phyloP scores from a whole-genome alignment of 1,140 invertebrate species.

The Tyrophagus putrescentiae region DNA sequence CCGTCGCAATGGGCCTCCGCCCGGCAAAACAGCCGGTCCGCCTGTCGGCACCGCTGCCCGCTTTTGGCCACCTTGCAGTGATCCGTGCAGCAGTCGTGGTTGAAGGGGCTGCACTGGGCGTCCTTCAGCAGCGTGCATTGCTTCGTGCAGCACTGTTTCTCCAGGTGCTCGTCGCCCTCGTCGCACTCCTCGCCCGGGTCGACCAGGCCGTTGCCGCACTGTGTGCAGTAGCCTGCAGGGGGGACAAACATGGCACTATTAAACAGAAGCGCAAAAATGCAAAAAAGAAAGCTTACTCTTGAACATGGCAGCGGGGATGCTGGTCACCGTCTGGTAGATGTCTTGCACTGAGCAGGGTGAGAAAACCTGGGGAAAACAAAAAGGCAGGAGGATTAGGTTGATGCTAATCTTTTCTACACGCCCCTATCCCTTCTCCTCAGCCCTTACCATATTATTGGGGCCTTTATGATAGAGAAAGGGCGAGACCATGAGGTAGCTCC shows the following conservation, averaged over 20 bases:
- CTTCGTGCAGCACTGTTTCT: not conserved
- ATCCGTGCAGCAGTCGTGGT: constrained; percentile 3
- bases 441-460: not conserved
- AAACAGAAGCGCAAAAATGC: not conserved
- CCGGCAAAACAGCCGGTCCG: not conserved
- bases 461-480: not conserved
- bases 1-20: not conserved
- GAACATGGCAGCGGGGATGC: not conserved
- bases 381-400: not conserved
- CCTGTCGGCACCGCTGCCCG: not conserved
- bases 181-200: not conserved
- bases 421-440: no score
- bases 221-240: not conserved
- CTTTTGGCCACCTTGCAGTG: not conserved
- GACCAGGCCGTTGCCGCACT: not conserved
- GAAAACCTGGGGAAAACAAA: no score
- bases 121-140: not conserved
- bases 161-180: not conserved
- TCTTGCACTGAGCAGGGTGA: not conserved
- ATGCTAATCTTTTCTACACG: no score
- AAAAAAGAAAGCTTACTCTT: not conserved
- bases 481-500: not conserved
- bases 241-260: not conserved
- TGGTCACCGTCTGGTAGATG: not conserved
- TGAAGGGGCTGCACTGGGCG: not conserved